A percentile compares a stretch with the other conserved stretches of the same genome.
Evolutionary conservation across 2,113 vertebrate genomes (phyloP).

Genomic region (Panthera uncia): DNA sequence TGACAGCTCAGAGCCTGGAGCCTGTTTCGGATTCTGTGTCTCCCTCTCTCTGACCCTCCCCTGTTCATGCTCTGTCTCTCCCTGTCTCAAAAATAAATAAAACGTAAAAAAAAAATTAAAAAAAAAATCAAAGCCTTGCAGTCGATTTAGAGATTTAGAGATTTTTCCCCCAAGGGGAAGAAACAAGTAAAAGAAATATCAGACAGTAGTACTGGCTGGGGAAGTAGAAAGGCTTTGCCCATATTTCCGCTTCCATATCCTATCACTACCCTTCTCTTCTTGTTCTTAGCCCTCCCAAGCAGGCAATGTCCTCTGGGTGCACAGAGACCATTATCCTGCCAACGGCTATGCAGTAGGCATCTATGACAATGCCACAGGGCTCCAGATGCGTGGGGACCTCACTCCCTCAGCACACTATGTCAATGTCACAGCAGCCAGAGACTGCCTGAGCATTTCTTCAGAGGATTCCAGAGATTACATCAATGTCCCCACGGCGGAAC

Average conservation of each 20-base stretch:
- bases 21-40: too few relatives aligned
- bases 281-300: conserved; percentile 23
- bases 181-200: neutral
- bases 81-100: too few relatives aligned
- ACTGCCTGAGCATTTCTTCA: conserved; percentile 55
- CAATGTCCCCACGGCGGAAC: conserved; percentile 52
- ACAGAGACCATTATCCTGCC: neutral
- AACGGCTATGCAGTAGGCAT: neutral
- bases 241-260: neutral
- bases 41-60: too few relatives aligned
- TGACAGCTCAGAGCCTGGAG: too few relatives aligned
- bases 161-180: neutral
- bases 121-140: neutral
- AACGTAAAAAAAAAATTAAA: too few relatives aligned
- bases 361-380: conserved; percentile 49
- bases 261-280: neutral
- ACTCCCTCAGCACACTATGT: neutral
- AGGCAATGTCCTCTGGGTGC: neutral
- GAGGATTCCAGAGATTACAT: conserved; percentile 67
- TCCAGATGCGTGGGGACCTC: neutral
- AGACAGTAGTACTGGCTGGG: neutral
- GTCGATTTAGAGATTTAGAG: neutral
- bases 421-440: neutral
- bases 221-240: neutral
- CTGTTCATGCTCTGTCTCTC: too few relatives aligned